phyloP scores from a whole-genome alignment of 2,888 invertebrate species.

The Cephus pygmeus region DNA sequence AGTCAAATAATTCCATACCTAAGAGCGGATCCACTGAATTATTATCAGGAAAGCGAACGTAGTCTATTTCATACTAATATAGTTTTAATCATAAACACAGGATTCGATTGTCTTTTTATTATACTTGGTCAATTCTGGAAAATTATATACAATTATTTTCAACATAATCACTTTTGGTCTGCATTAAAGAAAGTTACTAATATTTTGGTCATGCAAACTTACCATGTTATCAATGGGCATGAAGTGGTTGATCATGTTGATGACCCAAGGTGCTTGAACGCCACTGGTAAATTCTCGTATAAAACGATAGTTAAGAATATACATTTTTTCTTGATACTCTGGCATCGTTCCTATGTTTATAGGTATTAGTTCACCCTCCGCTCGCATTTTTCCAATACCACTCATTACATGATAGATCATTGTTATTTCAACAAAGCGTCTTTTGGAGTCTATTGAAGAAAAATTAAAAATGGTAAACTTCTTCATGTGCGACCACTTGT shows the following conservation, averaged over 20 bases:
- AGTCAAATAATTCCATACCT: neutral
- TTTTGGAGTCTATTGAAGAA: constrained; percentile 39
- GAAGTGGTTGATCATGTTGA: constrained; percentile 67
- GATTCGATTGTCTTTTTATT: neutral
- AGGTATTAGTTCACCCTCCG: constrained; percentile 23
- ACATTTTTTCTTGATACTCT: constrained; percentile 38
- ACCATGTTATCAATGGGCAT: neutral
- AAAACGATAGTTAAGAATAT: constrained; percentile 64
- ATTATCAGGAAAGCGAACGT: neutral
- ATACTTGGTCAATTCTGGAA: neutral
- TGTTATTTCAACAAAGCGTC: constrained; percentile 66
- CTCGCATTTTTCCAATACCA: constrained; percentile 41
- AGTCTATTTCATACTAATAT: neutral
- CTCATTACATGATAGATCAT: constrained; percentile 62
- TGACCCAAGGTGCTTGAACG: constrained; percentile 66
- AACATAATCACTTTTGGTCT: neutral
- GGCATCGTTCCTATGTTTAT: constrained; percentile 31
- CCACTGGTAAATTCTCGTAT: constrained; percentile 67
- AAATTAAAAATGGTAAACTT: constrained; percentile 6
- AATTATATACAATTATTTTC: neutral
- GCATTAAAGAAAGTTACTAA: neutral
- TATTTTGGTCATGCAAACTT: neutral
- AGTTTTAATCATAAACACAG: neutral
- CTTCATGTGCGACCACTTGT: neutral
- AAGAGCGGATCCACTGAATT: neutral